Evolutionary conservation across 2,888 invertebrate genomes (phyloP), one percentile per base, ranked within the genome.

Genomic region (Nymphalis c-album): DNA sequence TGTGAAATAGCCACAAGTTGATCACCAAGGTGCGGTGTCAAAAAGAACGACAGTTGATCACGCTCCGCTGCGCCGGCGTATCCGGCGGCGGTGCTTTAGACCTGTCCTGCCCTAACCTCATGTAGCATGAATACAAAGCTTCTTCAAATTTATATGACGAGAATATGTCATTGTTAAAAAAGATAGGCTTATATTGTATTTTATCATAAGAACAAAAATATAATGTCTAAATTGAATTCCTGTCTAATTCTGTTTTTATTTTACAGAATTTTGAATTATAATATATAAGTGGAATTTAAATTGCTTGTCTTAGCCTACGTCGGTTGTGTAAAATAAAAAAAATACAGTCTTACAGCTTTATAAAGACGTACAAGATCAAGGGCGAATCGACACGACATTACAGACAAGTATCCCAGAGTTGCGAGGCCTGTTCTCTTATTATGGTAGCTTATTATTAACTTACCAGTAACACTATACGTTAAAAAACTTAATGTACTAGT

Each of bases 41-140:
- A 81, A 84, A 82, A 81, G 78, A 77, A 79, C 76, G 79, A 76
- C 77, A 78, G 77, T 75, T 75, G 76, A 76, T 76, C 82, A 82
- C 82, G 87, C 82, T 84, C 82, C 79, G 80, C 69, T 83, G 85
- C 72, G 79, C 78, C 76, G 71, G 76, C 79, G 79, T 82, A 85
- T 87, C 87, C 88, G 87, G 85, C 75, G 77, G 75, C 73, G 75
- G 73, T 59, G 68, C 51, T 40, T 63, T 53, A 55, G 63, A 63
- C 67, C 64, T 53, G 70, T 63, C 70, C 76, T 68, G 69, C 67
- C 73, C 69, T 65, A 67, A 67, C 71, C 64, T 65, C 61, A 47
- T 58, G 26, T 57, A 68, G 58, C 64, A 63, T 69, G 74, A 74
- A 76, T 73, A 77, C 74, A 71, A 73, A 74, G 72, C 71, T 71